These are phyloP conservation scores for Notocelia uddmanniana DNA, from an alignment of 2,888 invertebrate genomes.

Conservation along the genomic window DNA sequence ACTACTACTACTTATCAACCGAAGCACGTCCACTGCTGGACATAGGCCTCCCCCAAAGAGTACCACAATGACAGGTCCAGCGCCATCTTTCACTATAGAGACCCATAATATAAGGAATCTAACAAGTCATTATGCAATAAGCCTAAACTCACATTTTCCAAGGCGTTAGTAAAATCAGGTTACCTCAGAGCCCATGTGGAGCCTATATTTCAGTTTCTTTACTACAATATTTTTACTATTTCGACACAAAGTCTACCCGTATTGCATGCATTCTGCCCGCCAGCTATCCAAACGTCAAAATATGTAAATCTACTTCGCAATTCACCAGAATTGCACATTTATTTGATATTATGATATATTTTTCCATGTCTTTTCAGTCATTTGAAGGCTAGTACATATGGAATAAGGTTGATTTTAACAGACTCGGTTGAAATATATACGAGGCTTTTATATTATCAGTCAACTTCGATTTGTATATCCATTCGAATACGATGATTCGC, in stretches of 20 bases:
- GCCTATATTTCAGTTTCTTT: too few species aligned
- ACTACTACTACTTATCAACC: too few species aligned
- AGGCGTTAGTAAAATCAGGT: too few species aligned
- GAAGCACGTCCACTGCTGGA: too few species aligned
- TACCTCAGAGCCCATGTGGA: too few species aligned
- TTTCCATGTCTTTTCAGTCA: neutral
- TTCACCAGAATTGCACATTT: slow-evolving; percentile 24
- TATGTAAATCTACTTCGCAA: slow-evolving; percentile 29
- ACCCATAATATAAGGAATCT: too few species aligned
- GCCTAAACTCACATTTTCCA: too few species aligned
- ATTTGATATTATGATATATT: slow-evolving; percentile 31
- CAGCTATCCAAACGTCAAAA: neutral
- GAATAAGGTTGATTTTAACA: neutral
- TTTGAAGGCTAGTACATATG: neutral
- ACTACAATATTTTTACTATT: neutral
- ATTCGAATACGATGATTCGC: neutral
- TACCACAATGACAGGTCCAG: too few species aligned
- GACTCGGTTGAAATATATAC: neutral
- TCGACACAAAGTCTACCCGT: neutral
- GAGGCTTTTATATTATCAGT: neutral
- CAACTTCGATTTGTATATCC: neutral
- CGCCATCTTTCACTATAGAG: too few species aligned
- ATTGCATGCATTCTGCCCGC: neutral
- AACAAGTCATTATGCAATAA: too few species aligned
- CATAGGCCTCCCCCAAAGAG: too few species aligned